phyloP scores from a whole-genome alignment of 2,113 vertebrate genomes.

The Grammomys surdaster region DNA sequence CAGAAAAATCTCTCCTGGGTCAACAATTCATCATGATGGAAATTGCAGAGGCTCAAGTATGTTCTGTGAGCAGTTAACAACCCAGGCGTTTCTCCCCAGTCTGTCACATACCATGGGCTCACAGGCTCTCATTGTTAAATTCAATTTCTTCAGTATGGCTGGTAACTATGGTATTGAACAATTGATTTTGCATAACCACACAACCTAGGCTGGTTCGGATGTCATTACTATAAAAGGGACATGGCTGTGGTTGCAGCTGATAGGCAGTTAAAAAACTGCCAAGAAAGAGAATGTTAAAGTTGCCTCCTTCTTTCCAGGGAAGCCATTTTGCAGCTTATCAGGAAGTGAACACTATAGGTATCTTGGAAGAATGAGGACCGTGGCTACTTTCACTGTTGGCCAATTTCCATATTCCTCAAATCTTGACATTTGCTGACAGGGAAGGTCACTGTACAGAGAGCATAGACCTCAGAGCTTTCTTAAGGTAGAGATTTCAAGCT shows the following conservation, averaged over 20 bases:
- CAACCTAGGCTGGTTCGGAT: conserved; percentile 79
- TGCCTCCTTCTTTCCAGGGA: conserved; percentile 31
- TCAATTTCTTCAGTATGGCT: conserved; percentile 80
- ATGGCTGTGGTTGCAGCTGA: conserved; percentile 59
- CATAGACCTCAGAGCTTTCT: not conserved
- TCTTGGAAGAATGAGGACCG: not conserved
- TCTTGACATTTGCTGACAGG: not conserved
- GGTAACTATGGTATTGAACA: conserved; percentile 82
- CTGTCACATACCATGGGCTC: conserved; percentile 75
- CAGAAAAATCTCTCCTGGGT: conserved; percentile 81
- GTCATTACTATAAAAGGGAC: conserved; percentile 73
- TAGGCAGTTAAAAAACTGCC: conserved; percentile 47
- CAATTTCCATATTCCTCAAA: conserved; percentile 20
- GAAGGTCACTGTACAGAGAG: conserved; percentile 41
- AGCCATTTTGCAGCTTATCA: not conserved
- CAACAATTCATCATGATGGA: conserved; percentile 83
- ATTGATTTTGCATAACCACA: conserved; percentile 81
- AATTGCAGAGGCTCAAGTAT: conserved; percentile 77
- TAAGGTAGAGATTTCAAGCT: not conserved
- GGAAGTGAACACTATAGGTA: not conserved
- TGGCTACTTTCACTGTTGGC: not conserved
- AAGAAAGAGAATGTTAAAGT: not conserved
- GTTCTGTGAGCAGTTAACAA: conserved; percentile 78
- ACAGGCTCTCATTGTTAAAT: conserved; percentile 77
- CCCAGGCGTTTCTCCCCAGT: conserved; percentile 68